A percentile compares a stretch with the other conserved stretches of the same genome.
phyloP scores from a whole-genome alignment of 2,797 vertebrate species.

The Typhlichthys eigenmanni region DNA sequence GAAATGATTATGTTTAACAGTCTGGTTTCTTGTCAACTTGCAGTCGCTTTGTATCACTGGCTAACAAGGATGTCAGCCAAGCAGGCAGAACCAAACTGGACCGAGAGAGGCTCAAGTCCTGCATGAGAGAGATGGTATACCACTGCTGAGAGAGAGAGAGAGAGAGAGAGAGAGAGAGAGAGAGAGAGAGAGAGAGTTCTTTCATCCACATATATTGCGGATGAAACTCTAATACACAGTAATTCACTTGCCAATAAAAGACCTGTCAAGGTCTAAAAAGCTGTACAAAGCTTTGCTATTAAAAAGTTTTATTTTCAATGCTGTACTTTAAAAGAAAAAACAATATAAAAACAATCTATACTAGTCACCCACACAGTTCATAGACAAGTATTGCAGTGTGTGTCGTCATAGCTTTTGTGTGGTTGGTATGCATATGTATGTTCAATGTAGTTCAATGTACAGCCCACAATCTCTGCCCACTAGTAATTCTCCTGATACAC shows the following conservation, averaged over 20 bases:
- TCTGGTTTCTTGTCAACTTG: slow-evolving; percentile 15
- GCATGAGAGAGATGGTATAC: slow-evolving; percentile 91
- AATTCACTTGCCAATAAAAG: too few species aligned
- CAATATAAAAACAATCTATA: too few species aligned
- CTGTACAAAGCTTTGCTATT: too few species aligned
- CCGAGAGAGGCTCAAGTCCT: slow-evolving; percentile 91
- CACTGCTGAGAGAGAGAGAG: slow-evolving; percentile 3
- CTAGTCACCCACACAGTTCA: too few species aligned
- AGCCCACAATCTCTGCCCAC: not conserved
- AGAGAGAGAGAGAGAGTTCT: not conserved
- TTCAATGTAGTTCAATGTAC: too few species aligned
- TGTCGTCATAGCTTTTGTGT: not conserved
- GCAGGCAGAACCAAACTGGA: slow-evolving; percentile 88
- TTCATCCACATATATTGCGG: too few species aligned
- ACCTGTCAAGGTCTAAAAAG: too few species aligned
- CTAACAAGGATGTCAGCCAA: slow-evolving; percentile 90
- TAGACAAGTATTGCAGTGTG: too few species aligned
- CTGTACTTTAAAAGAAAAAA: too few species aligned
- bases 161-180: slow-evolving; percentile 2
- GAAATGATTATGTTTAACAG: not conserved
- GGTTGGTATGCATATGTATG: not conserved
- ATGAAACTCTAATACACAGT: too few species aligned
- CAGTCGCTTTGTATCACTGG: slow-evolving; percentile 88
- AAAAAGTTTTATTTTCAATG: too few species aligned
- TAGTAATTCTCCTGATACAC: not conserved